Evolutionary conservation across 2,113 vertebrate genomes (phyloP).

Genomic region (Pionites leucogaster): DNA sequence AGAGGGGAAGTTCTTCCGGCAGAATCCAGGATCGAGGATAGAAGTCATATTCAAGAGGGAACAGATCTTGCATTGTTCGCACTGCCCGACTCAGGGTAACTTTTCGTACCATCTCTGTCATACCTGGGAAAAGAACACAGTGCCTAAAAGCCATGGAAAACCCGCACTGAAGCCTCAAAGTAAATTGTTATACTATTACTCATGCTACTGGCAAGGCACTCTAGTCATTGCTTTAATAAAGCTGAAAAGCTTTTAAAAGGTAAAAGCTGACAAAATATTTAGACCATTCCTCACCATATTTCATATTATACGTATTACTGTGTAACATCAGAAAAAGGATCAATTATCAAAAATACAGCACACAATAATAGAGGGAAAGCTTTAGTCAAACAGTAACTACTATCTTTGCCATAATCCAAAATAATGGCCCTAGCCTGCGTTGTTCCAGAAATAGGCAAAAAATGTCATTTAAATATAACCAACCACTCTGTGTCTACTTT

Average conservation of each 20-base stretch:
- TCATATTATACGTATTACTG: neutral
- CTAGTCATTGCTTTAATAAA: neutral
- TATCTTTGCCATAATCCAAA: neutral
- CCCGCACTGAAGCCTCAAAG: neutral
- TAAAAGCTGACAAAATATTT: neutral
- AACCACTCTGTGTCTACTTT: neutral
- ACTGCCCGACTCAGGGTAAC: constrained; percentile 92
- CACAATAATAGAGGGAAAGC: neutral
- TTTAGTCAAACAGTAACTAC: neutral
- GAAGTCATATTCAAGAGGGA: constrained; percentile 95
- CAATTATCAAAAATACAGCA: neutral
- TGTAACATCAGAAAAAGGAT: neutral
- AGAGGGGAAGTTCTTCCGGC: constrained; percentile 90
- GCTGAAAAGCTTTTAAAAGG: neutral
- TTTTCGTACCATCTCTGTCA: constrained; percentile 94
- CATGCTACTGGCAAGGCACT: neutral
- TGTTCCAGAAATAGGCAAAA: neutral
- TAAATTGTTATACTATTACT: neutral
- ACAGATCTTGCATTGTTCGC: constrained; percentile 91
- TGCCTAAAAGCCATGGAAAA: neutral
- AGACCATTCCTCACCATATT: neutral
- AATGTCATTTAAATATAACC: neutral
- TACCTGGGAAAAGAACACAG: constrained; percentile 75
- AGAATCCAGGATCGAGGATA: constrained; percentile 98
- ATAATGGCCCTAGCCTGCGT: neutral